Base-by-base conservation (phyloP, 2,888 invertebrate genomes). In the Schrankia costaestrigalis region DNA sequence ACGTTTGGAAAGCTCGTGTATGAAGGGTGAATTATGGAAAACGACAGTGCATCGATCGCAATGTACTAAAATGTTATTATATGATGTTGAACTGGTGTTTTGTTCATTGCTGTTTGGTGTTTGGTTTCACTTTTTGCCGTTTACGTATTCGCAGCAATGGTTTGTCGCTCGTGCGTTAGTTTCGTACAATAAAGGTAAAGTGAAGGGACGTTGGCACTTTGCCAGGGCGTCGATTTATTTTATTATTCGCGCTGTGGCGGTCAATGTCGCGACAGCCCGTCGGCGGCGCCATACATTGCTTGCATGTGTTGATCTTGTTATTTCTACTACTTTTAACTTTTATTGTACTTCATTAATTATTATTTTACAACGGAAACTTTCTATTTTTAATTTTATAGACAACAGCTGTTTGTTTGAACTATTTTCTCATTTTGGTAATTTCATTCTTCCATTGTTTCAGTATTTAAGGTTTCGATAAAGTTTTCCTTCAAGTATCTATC, bases 231-330 rank as follows among this genome's bases (percentile, higher is more conserved):
- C 78, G 76, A 76, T 81, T 82, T 79, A 69, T 78, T 82, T 86
- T 85, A 85, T 86, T 83, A 82, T 84, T 79, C 83, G 78, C 77
- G 56, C 59, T 60, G 76, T 79, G 78, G 80, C 84, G 86, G 86
- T 86, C 86, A 85, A 83, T 86, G 86, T 85, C 86, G 85, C 85
- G 81, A 69, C 82, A 61, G 65, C 46, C 58, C 60, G 70, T 48
- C 62, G 70, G 36, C 71, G 75, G 77, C 78, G 81, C 78, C 77
- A 63, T 58, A 67, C 71, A 61, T 58, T 61, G 68, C 63, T 64
- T 67, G 76, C 81, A 79, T 80, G 74, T 79, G 78, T 69, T 73
- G 62, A 66, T 71, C 62, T 62, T 66, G 60, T 66, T 68, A 67
- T 57, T 61, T 46, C 46, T 67, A 64, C 65, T 60, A 54, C 67